These are phyloP conservation scores for Sitobion miscanthi DNA, from an alignment of 1,140 invertebrate species.

Conservation along the genomic window DNA sequence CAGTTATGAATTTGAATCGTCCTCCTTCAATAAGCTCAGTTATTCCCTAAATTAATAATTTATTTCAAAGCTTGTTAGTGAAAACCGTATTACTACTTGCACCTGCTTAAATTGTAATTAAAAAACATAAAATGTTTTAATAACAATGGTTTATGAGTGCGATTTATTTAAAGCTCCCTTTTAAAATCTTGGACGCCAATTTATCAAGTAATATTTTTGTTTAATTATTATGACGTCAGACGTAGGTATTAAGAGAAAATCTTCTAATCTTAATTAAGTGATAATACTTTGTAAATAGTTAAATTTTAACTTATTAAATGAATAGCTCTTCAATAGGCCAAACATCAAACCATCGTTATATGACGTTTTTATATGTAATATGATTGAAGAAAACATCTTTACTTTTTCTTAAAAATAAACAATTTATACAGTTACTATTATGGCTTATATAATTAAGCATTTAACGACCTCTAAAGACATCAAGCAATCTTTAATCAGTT, in stretches of 20 bases:
- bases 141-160: neutral
- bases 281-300: neutral
- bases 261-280: neutral
- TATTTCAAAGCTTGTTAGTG: neutral
- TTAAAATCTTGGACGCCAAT: neutral
- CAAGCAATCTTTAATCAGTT: too few species aligned
- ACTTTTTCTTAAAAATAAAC: neutral
- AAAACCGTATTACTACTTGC: neutral
- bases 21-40: constrained; percentile 92
- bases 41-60: constrained; percentile 66
- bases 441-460: neutral
- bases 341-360: too few species aligned
- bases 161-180: neutral
- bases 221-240: neutral
- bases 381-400: neutral
- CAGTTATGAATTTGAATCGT: constrained; percentile 88
- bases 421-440: too few species aligned
- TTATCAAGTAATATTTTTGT: neutral
- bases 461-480: neutral
- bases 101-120: neutral
- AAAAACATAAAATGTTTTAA: neutral
- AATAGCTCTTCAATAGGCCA: too few species aligned
- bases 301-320: neutral
- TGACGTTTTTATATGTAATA: neutral
- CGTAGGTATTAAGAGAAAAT: neutral